Percentiles rank a stretch among this genome's conserved stretches.
Evolutionary conservation across 2,888 invertebrate species (phyloP).

Genomic region (Opisthograptis luteolata): DNA sequence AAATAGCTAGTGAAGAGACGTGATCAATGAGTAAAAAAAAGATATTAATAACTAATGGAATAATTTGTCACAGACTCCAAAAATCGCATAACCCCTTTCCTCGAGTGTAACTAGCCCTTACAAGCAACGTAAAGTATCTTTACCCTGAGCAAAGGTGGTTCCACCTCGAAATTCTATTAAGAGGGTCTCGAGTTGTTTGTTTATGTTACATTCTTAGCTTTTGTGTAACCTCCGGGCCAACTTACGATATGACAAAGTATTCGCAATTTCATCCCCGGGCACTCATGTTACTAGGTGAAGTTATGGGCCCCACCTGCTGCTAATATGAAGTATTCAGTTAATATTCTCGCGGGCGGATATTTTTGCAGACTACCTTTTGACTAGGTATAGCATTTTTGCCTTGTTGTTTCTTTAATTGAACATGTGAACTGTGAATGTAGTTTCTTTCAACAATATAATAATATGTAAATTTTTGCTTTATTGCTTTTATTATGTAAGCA

Average conservation of each 20-base stretch:
- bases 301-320: slow-evolving; percentile 65
- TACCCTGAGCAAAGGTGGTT: slow-evolving; percentile 57
- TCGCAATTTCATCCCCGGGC: slow-evolving; percentile 58
- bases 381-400: neutral
- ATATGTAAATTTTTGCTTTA: no score
- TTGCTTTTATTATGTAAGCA: no score
- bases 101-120: slow-evolving; percentile 14
- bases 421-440: no score
- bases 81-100: slow-evolving; percentile 1
- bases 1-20: no score
- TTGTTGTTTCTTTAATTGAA: neutral
- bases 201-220: slow-evolving; percentile 69
- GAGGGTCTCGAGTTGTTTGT: slow-evolving; percentile 71
- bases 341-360: slow-evolving; percentile 27
- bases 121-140: slow-evolving; percentile 57
- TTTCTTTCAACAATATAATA: no score
- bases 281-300: slow-evolving; percentile 52
- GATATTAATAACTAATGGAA: no score
- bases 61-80: neutral
- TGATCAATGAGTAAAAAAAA: no score
- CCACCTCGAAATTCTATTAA: slow-evolving; percentile 71
- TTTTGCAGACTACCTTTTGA: slow-evolving; percentile 15
- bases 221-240: slow-evolving; percentile 54
- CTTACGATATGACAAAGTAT: slow-evolving; percentile 57
- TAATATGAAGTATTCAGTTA: slow-evolving; percentile 57